Percentiles rank a stretch among this genome's conserved stretches.
Evolutionary conservation across 1,140 invertebrate genomes (phyloP).

Genomic region (Archegozetes longisetosus): DNA sequence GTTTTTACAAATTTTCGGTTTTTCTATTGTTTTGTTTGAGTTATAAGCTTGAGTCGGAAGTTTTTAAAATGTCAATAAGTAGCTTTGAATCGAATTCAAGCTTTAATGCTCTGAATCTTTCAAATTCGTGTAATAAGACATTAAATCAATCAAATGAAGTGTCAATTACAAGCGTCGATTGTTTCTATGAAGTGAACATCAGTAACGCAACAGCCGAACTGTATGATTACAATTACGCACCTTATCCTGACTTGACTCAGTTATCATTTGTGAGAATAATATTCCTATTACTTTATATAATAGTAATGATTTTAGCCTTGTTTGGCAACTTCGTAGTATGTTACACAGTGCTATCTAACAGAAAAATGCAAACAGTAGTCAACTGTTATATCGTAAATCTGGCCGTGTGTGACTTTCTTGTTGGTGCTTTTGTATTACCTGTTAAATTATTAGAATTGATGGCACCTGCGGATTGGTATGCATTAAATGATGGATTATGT

Average conservation of each 20-base stretch:
- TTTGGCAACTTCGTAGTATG: conserved; percentile 28
- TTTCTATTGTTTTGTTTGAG: too few relatives aligned
- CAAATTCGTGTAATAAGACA: too few relatives aligned
- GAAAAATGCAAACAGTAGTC: conserved; percentile 35
- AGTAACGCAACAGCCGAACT: too few relatives aligned
- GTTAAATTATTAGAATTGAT: conserved; percentile 35
- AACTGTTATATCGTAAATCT: conserved; percentile 39
- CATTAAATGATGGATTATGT: conserved; percentile 31
- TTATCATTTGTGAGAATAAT: conserved; percentile 21
- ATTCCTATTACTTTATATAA: conserved; percentile 28
- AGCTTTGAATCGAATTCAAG: too few relatives aligned
- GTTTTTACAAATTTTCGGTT: too few relatives aligned
- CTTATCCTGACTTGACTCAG: conserved; percentile 25
- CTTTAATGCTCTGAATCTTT: too few relatives aligned
- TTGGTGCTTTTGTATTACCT: conserved; percentile 33
- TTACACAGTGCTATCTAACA: conserved; percentile 27
- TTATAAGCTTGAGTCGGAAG: too few relatives aligned
- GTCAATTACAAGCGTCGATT: too few relatives aligned
- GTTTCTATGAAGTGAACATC: too few relatives aligned
- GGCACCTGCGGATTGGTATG: conserved; percentile 28
- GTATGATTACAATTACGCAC: neutral
- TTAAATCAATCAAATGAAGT: too few relatives aligned
- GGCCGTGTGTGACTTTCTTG: conserved; percentile 32
- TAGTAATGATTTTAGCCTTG: conserved; percentile 30
- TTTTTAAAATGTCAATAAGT: too few relatives aligned